Evolutionary conservation across 1,140 invertebrate genomes (phyloP).

Genomic region (Thalassaphorura encarpata): DNA sequence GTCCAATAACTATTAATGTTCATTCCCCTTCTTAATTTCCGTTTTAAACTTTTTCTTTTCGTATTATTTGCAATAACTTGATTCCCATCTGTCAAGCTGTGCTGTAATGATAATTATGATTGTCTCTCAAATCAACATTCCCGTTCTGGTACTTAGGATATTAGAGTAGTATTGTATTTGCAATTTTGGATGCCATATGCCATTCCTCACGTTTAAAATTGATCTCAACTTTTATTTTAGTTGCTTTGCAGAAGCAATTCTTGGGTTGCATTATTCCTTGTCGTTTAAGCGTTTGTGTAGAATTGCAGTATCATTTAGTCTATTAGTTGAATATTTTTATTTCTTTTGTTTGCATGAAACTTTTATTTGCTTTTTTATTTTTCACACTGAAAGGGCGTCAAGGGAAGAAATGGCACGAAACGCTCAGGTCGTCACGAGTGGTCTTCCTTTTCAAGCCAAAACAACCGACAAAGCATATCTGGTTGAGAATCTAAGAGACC

Average conservation of each 20-base stretch:
- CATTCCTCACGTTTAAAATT: neutral
- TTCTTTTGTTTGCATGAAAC: neutral
- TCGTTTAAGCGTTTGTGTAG: no score
- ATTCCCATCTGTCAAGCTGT: neutral
- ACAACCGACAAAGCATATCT: neutral
- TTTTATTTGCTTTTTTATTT: conserved; percentile 16
- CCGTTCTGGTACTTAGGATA: neutral
- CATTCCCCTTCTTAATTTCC: neutral
- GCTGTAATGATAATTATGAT: neutral
- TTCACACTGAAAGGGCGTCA: conserved; percentile 16
- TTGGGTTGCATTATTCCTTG: no score
- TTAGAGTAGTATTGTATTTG: neutral
- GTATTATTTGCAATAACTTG: neutral
- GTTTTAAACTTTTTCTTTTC: neutral
- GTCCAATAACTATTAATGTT: conserved; percentile 26
- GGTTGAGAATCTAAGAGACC: conserved; percentile 6
- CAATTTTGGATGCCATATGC: neutral
- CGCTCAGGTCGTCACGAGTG: conserved; percentile 12
- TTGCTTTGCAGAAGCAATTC: no score
- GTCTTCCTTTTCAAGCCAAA: conserved; percentile 5
- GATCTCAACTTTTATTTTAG: neutral
- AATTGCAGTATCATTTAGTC: no score
- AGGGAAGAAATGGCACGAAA: conserved; percentile 29
- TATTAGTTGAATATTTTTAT: neutral
- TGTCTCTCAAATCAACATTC: neutral